phyloP scores from a whole-genome alignment of 2,797 vertebrate species.

The Ctenopoma kingsleyae region DNA sequence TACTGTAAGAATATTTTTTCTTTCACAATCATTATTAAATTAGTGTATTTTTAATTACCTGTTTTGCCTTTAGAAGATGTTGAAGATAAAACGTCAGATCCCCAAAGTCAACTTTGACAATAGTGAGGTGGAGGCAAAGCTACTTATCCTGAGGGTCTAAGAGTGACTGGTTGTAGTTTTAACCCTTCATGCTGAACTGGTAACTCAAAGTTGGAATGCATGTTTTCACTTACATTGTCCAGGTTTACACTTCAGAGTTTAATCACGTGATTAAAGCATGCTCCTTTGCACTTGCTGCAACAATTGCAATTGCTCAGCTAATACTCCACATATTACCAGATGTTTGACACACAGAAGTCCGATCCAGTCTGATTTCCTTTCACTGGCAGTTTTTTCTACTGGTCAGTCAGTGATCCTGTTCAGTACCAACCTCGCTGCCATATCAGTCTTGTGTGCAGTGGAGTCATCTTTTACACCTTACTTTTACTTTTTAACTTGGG shows the following conservation, averaged over 20 bases:
- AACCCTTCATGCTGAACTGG: not conserved
- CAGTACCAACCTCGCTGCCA: too few relatives aligned
- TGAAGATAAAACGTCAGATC: not conserved
- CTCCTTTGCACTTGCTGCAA: not conserved
- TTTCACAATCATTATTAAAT: not conserved
- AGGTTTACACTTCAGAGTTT: too few relatives aligned
- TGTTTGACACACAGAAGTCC: too few relatives aligned
- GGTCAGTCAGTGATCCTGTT: too few relatives aligned
- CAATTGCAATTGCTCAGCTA: too few relatives aligned
- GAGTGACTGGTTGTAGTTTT: not conserved
- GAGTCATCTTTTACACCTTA: too few relatives aligned
- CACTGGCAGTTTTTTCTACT: too few relatives aligned
- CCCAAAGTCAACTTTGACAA: not conserved
- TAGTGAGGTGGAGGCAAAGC: not conserved
- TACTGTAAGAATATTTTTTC: not conserved
- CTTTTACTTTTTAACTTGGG: too few relatives aligned
- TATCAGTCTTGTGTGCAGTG: too few relatives aligned
- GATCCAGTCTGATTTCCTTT: too few relatives aligned
- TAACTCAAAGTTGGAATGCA: not conserved
- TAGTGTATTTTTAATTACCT: not conserved
- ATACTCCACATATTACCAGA: too few relatives aligned
- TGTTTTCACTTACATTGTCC: not conserved
- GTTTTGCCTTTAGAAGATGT: not conserved
- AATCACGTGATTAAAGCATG: not conserved
- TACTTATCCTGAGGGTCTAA: not conserved